Base-by-base conservation (phyloP, 2,888 invertebrate species). In the Lasioglossum morio region DNA sequence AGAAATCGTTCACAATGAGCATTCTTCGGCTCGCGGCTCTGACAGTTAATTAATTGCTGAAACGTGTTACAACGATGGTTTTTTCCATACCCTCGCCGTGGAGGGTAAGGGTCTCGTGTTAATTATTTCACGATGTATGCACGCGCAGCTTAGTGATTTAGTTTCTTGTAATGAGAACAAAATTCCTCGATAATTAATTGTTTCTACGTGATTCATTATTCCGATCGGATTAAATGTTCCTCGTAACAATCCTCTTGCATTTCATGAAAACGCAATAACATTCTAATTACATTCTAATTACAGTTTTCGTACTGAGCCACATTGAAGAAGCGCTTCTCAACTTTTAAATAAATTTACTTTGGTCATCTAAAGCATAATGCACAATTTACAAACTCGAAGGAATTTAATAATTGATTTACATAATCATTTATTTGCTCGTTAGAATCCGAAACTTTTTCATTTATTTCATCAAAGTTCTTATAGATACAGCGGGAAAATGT, bases 1-100 rank as follows among this genome's bases (percentile, higher is more conserved):
- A 66, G 27, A 23, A 34, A 72, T 70, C 77, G 30, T 48, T 27
- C 48, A 16, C 66, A 73, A 66, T 48, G 23, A 53, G 57, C 74
- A 73, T 84, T 79, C 79, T 73, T 72, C 72, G 77, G 34, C 72
- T 69, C 66, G 37, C 57, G 74, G 74, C 53, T 40, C 46, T 82
- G 34, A 74, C 74, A 48, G 69, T 46, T 82, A 82, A 48, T 82
- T 82, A 82, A 78, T 69, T 34, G 34, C 34, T 72, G 14, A 70
- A 78, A 78, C 57, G 16, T 74, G 14, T 27, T 63, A 40, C 69
- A 23, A 14, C 34, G 72, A 43, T 63, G 30, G 23, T 53, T 53
- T 81, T 66, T 77, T 37, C 77, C n/a, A 60, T 63, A 60, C 27
- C 27, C 53, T 27, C 66, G 14, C 23, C 70, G 27, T 37, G 10